phyloP scores from a whole-genome alignment of 2,797 vertebrate species.

The Ispidina lecontei region DNA sequence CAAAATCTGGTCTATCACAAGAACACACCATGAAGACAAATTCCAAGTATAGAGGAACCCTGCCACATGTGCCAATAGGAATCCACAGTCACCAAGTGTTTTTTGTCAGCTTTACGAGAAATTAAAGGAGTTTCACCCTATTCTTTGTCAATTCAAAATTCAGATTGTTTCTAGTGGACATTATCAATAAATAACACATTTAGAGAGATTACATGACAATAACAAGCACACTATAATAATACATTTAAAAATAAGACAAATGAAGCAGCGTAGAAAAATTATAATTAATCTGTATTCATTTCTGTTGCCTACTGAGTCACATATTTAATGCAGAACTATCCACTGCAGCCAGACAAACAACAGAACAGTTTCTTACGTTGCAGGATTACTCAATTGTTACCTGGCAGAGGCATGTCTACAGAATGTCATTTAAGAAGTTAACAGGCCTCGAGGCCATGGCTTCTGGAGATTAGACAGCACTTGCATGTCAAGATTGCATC shows the following conservation, averaged over 20 bases:
- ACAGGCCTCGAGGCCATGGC: constrained; percentile 17
- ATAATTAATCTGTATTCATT: not conserved
- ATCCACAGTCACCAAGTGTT: not conserved
- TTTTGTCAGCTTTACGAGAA: not conserved
- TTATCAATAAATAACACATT: not conserved
- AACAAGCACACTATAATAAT: not conserved
- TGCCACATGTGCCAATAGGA: not conserved
- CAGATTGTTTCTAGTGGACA: not conserved
- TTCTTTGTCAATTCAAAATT: not conserved
- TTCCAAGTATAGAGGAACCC: not conserved
- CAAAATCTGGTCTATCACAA: not conserved
- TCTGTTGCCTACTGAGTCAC: not conserved
- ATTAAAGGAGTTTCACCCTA: not conserved
- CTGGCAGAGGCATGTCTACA: not conserved
- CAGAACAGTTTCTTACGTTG: not conserved
- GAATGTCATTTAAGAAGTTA: not conserved
- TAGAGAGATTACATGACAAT: not conserved
- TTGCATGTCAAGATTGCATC: not conserved
- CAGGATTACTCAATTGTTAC: not conserved
- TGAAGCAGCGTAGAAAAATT: not conserved
- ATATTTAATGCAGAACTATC: not conserved
- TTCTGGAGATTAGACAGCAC: constrained; percentile 18
- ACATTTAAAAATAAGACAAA: not conserved
- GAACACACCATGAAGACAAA: not conserved
- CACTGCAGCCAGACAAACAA: not conserved